Evolutionary conservation across 2,888 invertebrate genomes (phyloP), one percentile per base, ranked within the genome.

Genomic region (Yponomeuta malinellus): DNA sequence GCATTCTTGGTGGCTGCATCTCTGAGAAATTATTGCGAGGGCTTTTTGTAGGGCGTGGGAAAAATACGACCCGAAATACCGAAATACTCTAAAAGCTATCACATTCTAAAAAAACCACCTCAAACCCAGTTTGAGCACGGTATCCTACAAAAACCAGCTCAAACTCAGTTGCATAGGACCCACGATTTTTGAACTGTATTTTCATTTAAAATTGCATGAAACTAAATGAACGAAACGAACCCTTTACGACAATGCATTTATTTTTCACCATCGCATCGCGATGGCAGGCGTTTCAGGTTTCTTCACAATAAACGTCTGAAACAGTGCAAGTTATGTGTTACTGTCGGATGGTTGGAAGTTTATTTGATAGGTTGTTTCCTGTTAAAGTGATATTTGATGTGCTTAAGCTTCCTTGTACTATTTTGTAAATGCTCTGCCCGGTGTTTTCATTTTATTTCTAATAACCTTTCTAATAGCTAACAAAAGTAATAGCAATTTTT

Each of bases 171-270:
- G 48, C 48, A 48, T 48, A 33, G 68, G 52, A 52, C 10, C 4
- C 52, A 52, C 52, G 52, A 52, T 48, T 48, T 48, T 48, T 15
- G 23, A 48, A 68, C 10, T 23, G 68, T 68, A 37, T 23, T 63
- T 65, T 70, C 29, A 43, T 59, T 69, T 48, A 71, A 78, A 80
- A 73, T 80, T 80, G 77, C 75, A 80, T 75, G 76, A 78, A 78
- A 76, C 75, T 80, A 52, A 78, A 78, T 79, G 79, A 77, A 76
- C 74, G 73, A 75, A 74, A 73, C 75, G 77, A 71, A 69, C 72
- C 52, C 73, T 72, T 71, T 73, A 72, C 70, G 71, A 71, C 71
- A 78, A 78, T 81, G 77, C 77, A 82, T 79, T 82, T 80, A 82
- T 79, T 82, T 80, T 74, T 75, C 71, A 71, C 33, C 48, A 69